Evolutionary conservation across 2,797 vertebrate species (phyloP), one percentile per base, ranked within the genome.

Genomic region (Chaetophractus vellerosus): DNA sequence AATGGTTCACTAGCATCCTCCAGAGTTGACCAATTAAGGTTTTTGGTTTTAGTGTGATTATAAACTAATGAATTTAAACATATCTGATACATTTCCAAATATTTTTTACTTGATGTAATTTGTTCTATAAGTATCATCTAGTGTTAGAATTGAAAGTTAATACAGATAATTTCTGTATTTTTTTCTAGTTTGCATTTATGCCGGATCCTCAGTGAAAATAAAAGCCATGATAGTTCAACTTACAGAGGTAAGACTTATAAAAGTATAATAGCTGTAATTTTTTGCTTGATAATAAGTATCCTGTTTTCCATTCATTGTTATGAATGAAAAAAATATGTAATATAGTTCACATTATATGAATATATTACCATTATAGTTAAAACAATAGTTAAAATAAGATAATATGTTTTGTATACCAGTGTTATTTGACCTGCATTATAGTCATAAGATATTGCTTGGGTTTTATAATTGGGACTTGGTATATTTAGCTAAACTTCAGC

Each of bases 131-230:
- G 48, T 79, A 78, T 94, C 33, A 74, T 91, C 24, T 93, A 45
- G 23, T 93, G 48, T 88, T 97, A 93, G 38, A 9, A 81, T 93
- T 94, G 57, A 50, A 88, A 93, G 85, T 96, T 95, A 91, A 96
- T 91, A 75, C 24, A 80, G 10, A 18, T 92, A 92, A 52, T 96
- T 91, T 95, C 69, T 96, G 8, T 97, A 94, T 94, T 86, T 94
- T 86, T 92, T 98, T 97, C 52, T 96, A 99, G 99, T 95, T 98
- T 99, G 97, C 99, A 99, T 88, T 98, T 99, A 91, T 99, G 99
- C 98, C 99, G 99, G 96, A 97, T 98, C 71, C 99, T 99, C 83
- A 99, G 99, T 98, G 99, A 99, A 97, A 99, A 98, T 97, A 98
- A 99, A 99, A 98, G 98, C 92, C 98, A 99, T 93, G 98, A 99